phyloP scores from a whole-genome alignment of 2,888 invertebrate species.

The Lumbricus terrestris region DNA sequence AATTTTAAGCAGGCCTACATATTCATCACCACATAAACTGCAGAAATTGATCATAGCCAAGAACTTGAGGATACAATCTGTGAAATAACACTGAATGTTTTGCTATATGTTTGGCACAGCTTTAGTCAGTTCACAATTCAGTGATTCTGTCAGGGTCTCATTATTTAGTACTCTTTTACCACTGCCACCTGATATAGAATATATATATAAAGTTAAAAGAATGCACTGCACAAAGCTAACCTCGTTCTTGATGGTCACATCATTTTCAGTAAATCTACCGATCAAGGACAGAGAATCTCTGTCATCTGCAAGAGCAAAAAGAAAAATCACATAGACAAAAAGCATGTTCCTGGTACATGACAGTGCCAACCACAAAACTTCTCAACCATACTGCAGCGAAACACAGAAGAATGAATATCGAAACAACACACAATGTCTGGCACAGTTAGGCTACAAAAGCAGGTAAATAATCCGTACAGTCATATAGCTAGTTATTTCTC shows the following conservation, averaged over 20 bases:
- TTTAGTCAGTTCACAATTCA: not conserved
- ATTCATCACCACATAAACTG: too few species aligned
- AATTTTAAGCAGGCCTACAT: too few species aligned
- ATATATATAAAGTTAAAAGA: not conserved
- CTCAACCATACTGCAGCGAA: not conserved
- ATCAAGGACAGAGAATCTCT: not conserved
- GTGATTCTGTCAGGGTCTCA: not conserved
- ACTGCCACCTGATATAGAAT: not conserved
- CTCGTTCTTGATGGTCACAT: conserved; percentile 45
- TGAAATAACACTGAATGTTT: too few species aligned
- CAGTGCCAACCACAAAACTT: not conserved
- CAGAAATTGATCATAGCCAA: too few species aligned
- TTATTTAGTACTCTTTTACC: not conserved
- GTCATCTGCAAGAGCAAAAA: not conserved
- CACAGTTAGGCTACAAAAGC: too few species aligned
- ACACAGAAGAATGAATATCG: not conserved
- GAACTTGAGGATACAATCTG: too few species aligned
- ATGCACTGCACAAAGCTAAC: conserved; percentile 35
- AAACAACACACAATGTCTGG: too few species aligned
- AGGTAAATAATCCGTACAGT: too few species aligned
- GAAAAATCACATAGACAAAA: not conserved
- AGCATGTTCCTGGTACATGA: not conserved
- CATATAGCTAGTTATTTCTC: too few species aligned
- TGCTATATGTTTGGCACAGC: too few species aligned
- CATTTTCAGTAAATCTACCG: conserved; percentile 19